These are phyloP conservation scores for Eclectus roratus DNA, from an alignment of 2,113 vertebrate genomes.

Conservation along the genomic window DNA sequence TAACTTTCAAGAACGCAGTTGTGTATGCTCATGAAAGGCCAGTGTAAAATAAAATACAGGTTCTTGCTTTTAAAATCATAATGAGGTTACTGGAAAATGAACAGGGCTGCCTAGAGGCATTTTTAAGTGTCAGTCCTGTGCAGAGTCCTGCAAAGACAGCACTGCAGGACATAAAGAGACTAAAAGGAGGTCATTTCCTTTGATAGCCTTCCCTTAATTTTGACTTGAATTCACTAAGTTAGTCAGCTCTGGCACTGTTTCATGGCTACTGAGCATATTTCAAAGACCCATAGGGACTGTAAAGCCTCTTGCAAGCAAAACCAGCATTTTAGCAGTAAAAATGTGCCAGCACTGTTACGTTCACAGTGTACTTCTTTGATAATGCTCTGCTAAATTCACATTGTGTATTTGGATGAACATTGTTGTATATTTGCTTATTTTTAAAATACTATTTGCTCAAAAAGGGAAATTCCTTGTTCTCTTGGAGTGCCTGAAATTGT, in stretches of 20 bases:
- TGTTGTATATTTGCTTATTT: neutral
- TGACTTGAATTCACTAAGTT: neutral
- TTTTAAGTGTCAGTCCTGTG: neutral
- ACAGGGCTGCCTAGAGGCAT: neutral
- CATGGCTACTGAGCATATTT: neutral
- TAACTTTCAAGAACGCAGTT: neutral
- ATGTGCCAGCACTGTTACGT: neutral
- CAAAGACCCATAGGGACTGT: neutral
- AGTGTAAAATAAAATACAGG: neutral
- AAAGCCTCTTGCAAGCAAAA: neutral
- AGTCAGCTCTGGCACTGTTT: neutral
- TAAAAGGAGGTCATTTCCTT: neutral
- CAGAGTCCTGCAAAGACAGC: neutral
- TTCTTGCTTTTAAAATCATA: neutral
- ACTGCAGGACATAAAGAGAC: neutral
- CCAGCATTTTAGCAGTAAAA: neutral
- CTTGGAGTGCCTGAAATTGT: neutral
- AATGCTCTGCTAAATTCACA: neutral
- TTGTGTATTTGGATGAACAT: rapidly evolving
- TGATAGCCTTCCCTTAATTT: neutral
- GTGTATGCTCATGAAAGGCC: neutral
- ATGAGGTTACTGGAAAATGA: neutral
- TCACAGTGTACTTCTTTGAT: neutral
- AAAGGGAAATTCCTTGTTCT: neutral
- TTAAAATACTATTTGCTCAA: neutral